These are phyloP conservation scores for Arbacia lixula DNA, from an alignment of 53 echinoderm and acorn worm genomes.

Conservation along the genomic window DNA sequence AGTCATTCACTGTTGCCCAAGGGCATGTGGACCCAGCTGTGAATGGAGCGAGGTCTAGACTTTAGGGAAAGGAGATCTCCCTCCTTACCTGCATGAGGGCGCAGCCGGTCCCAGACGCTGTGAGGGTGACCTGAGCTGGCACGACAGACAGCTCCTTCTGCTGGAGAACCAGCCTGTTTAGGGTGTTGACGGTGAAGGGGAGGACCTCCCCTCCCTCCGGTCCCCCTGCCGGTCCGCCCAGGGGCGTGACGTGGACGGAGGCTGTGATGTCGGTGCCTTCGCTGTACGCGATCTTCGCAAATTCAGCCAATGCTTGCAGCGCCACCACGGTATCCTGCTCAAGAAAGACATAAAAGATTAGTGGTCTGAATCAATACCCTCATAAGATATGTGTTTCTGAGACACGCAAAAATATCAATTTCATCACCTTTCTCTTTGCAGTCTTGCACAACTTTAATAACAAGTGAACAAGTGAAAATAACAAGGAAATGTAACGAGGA, in stretches of 20 bases:
- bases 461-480: too few species aligned
- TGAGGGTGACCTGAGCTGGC: constrained; percentile 65
- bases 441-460: too few species aligned
- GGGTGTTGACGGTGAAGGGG: constrained; percentile 47
- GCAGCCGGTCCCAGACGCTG: constrained; percentile 75
- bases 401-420: too few species aligned
- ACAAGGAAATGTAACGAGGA: too few species aligned
- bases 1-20: too few species aligned
- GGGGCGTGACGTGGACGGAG: constrained; percentile 19
- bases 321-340: constrained; percentile 86
- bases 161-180: constrained; percentile 76
- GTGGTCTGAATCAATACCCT: too few species aligned
- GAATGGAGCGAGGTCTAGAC: too few species aligned
- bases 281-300: constrained; percentile 67
- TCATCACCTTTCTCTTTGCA: too few species aligned
- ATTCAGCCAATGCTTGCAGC: constrained; percentile 81
- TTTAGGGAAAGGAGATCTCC: too few species aligned
- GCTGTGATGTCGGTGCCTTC: constrained; percentile 36
- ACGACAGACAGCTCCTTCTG: constrained; percentile 39
- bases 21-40: too few species aligned
- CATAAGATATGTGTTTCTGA: too few species aligned
- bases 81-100: constrained; percentile 85
- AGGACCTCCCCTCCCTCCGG: not conserved
- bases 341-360: not conserved
- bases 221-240: not conserved